These are phyloP conservation scores for Musca domestica DNA, from an alignment of 1,140 invertebrate species.

Conservation along the genomic window DNA sequence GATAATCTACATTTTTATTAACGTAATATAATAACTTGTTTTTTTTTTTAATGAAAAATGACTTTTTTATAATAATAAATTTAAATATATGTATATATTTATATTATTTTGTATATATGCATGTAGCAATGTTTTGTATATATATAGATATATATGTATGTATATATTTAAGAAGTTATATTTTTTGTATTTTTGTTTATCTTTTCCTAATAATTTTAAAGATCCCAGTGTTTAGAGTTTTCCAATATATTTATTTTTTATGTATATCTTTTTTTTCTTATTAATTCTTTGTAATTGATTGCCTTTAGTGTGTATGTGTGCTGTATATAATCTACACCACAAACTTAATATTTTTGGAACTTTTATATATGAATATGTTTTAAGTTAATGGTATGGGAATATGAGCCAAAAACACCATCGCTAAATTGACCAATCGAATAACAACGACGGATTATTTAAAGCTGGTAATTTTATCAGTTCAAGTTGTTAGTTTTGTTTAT, in stretches of 20 bases:
- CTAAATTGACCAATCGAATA: too few species aligned
- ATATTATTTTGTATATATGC: slow-evolving; percentile 27
- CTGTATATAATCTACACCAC: background rate
- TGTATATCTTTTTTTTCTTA: background rate
- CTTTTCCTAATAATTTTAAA: background rate
- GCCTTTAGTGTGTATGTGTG: slow-evolving; percentile 8
- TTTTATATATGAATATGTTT: too few species aligned
- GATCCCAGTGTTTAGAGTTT: slow-evolving; percentile 7
- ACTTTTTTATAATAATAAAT: too few species aligned
- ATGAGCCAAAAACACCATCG: too few species aligned
- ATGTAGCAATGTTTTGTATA: slow-evolving; percentile 24
- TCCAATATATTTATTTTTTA: background rate
- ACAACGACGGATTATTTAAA: too few species aligned
- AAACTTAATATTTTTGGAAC: too few species aligned
- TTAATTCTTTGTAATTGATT: slow-evolving; percentile 9
- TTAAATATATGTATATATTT: too few species aligned
- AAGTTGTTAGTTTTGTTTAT: too few species aligned
- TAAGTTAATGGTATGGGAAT: too few species aligned
- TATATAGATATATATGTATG: slow-evolving; percentile 22
- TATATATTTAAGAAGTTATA: slow-evolving; percentile 3
- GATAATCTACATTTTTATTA: slow-evolving; percentile 5
- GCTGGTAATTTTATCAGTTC: too few species aligned
- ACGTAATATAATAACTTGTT: background rate
- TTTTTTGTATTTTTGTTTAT: slow-evolving; percentile 5
- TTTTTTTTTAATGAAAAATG: background rate